Conservation (phyloP, 2,888 invertebrate species). For the Trichacis sp. region DNA sequence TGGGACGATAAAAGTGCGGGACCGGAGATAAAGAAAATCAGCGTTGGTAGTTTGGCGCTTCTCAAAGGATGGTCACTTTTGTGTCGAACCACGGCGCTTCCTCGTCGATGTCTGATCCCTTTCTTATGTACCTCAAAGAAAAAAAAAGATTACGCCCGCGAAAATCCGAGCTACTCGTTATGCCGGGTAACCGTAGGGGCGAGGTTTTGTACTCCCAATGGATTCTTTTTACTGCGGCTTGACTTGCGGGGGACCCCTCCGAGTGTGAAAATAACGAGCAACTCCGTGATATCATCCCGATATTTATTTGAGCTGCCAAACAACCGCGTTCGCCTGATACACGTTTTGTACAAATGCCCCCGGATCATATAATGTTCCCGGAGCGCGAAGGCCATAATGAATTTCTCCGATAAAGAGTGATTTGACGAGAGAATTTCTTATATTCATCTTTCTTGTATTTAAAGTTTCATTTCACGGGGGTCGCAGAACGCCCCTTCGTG, state of each 20-base stretch:
- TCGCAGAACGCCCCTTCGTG: background rate
- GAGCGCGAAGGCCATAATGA: background rate
- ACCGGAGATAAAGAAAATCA: slow-evolving; percentile 35
- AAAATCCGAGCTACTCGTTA: slow-evolving; percentile 59
- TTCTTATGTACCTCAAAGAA: slow-evolving; percentile 46
- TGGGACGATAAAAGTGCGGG: slow-evolving; percentile 6
- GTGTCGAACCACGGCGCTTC: slow-evolving; percentile 38
- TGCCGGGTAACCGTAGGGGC: slow-evolving; percentile 49
- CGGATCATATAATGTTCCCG: background rate
- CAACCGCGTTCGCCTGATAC: slow-evolving; percentile 29
- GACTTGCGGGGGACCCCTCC: slow-evolving; percentile 49
- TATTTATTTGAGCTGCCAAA: slow-evolving; percentile 54
- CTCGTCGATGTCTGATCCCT: slow-evolving; percentile 37
- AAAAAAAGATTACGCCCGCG: slow-evolving; percentile 50
- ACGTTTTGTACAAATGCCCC: slow-evolving; percentile 28
- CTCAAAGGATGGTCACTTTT: slow-evolving; percentile 42
- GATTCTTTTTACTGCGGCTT: slow-evolving; percentile 53
- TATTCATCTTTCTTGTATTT: background rate
- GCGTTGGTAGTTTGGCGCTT: slow-evolving; percentile 23
- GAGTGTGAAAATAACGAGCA: slow-evolving; percentile 67
- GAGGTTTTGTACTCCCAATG: slow-evolving; percentile 51
- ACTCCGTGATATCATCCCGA: slow-evolving; percentile 46
- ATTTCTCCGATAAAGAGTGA: background rate
- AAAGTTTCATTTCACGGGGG: background rate
- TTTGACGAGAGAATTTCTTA: too few species aligned